Percentiles rank a stretch among this genome's conserved stretches.
phyloP scores from a whole-genome alignment of 2,797 vertebrate genomes.

The Epinephelus malabaricus region DNA sequence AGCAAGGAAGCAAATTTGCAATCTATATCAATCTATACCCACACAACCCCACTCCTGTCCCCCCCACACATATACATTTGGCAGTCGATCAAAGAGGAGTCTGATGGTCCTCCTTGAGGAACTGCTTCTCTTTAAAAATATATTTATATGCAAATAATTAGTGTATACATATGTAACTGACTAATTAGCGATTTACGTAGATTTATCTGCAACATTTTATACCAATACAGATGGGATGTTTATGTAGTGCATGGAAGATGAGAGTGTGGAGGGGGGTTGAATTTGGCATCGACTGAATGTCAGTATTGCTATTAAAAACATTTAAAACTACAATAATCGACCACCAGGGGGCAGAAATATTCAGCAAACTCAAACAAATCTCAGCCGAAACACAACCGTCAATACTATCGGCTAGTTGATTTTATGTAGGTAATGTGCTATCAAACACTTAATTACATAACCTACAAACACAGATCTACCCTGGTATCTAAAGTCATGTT shows the following conservation, averaged over 20 bases:
- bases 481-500: background rate
- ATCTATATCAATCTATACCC: conserved; percentile 38
- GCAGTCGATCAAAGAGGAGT: conserved; percentile 12
- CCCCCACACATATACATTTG: conserved; percentile 7
- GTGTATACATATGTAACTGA: conserved; percentile 1
- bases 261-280: background rate
- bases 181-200: background rate
- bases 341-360: background rate
- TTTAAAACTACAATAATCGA: background rate
- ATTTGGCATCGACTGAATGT: background rate
- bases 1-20: conserved; percentile 42
- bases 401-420: background rate
- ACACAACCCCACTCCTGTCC: background rate
- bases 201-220: conserved; percentile 1
- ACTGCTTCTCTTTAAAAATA: background rate
- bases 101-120: conserved; percentile 8
- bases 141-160: conserved; percentile 35
- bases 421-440: background rate
- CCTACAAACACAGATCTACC: background rate
- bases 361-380: background rate
- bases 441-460: background rate
- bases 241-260: background rate
- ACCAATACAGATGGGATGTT: background rate
- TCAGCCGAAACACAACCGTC: background rate
- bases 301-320: background rate